Evolutionary conservation across 2,113 vertebrate genomes (phyloP), one percentile per base, ranked within the genome.

Genomic region (Bagarius yarrelli): DNA sequence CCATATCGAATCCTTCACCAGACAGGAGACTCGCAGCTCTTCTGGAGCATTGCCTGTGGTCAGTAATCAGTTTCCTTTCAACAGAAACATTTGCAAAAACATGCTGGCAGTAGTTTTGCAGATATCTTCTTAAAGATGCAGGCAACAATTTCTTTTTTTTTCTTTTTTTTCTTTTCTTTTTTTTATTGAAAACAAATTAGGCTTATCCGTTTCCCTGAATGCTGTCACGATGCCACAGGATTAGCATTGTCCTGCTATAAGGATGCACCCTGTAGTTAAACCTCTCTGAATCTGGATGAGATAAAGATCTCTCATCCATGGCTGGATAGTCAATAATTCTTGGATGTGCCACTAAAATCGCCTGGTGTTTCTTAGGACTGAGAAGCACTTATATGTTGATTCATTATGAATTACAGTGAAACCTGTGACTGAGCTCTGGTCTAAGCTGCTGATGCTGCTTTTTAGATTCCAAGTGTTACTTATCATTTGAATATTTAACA

Each of bases 1-100:
- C 98, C 98, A 0, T 99, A 98, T 89, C 92, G 98, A 73, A 99
- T 99, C 83, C 93, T 99, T 69, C 96, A 98, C 59, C 98, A 99
- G 91, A 96, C 97, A 0, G 95, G 95, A 40, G 97, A 99, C 87
- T 96, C 95, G 0, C 97, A 98, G 89, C 88, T 99, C 87, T 98
- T 95, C 86, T 99, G 98, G 98, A 95, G 92, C 69, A 95, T 99
- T 19, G 97, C 97, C 0, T 95, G 95, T 52, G 98, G 98, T 99
- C 86, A 80, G 96, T 88, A 18, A 34, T 23, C 27, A 21, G 25
- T 27, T 8, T 32, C 21, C 5, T 50, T 30, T 14, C n/a, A 21
- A 50, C 47, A 52, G 44, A 27, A 72, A 21, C 70, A 53, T 11
- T 47, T 47, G 44, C 11, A 40, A 40, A 4, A 21, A 50, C 13